These are phyloP conservation scores for Xenopus petersii DNA, from an alignment of 2,797 vertebrate genomes.

Conservation along the genomic window DNA sequence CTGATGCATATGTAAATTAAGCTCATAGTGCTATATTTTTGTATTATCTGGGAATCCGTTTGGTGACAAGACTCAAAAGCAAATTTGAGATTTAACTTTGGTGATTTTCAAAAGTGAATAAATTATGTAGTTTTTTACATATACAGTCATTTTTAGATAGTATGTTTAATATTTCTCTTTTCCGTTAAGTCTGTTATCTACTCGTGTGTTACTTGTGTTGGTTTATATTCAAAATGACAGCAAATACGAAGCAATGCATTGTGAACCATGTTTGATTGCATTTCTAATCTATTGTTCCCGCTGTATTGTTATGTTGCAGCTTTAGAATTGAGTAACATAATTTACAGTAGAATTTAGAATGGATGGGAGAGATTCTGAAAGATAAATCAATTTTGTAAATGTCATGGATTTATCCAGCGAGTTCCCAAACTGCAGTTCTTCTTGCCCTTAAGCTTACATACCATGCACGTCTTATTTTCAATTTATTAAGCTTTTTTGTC, in stretches of 20 bases:
- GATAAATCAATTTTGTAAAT: constrained; percentile 3
- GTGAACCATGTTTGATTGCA: neutral
- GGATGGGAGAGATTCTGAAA: neutral
- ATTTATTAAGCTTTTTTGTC: constrained; percentile 7
- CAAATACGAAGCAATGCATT: neutral
- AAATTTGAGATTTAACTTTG: too few relatives aligned
- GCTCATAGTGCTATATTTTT: too few relatives aligned
- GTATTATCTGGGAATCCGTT: too few relatives aligned
- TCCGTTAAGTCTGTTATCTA: too few relatives aligned
- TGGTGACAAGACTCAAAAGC: too few relatives aligned
- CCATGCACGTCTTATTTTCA: neutral
- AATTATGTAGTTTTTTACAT: too few relatives aligned
- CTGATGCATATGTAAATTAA: too few relatives aligned
- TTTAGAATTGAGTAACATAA: neutral
- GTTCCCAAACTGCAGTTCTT: neutral
- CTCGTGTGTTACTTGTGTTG: too few relatives aligned
- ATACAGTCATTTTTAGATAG: too few relatives aligned
- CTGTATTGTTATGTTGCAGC: neutral
- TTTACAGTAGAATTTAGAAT: neutral
- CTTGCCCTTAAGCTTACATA: constrained; percentile 6
- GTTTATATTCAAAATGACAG: neutral
- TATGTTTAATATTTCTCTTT: too few relatives aligned
- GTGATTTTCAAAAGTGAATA: too few relatives aligned
- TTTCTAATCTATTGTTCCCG: neutral
- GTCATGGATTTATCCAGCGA: neutral